Evolutionary conservation across 2,797 vertebrate species (phyloP), one percentile per base, ranked within the genome.

Genomic region (Neosilurus mollespiculum): DNA sequence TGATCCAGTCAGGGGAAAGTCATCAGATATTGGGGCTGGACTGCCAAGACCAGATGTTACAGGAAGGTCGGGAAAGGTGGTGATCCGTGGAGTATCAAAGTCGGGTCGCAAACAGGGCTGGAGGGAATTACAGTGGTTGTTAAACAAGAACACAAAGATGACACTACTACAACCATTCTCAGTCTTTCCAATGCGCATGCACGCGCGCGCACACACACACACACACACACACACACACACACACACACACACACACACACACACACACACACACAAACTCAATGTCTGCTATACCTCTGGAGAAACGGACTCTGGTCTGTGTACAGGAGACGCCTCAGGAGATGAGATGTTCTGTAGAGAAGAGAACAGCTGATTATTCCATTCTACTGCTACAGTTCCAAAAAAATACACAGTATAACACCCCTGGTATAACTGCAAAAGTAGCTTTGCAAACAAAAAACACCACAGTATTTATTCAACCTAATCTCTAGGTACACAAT

Each of bases 271-370:
- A 65, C 70, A 78, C 37, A 2, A n/a, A 59, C n/a, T 58, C 43
- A 43, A 71, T 11, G 51, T 59, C 69, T 30, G 37, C 73, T 56
- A 18, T 95, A 99, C 97, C 96, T 99, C 96, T 30, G 97, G 97
- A 92, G 97, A 98, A 93, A 98, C 92, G 91, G 97, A 97, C 93
- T 98, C 95, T 0, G 96, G 95, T 89, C 94, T 95, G 92, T 96
- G 96, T 37, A 95, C 94, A 92, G 97, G 97, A 91, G 97, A 97
- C 53, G 95, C 94, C 93, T 99, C 97, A 0, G 97, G 97, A 89
- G 97, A 99, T 78, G 97, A 99, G 89, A 99, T 98, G 94, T 98
- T 98, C 97, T 99, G 91, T 87, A 93, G 90, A 92, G 91, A 88
- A 91, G 83, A 80, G 30, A 4, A 72, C 9, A 70, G 4, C 22